Base-by-base conservation (phyloP, 2,888 invertebrate genomes). In the Tolmerus cingulatus region DNA sequence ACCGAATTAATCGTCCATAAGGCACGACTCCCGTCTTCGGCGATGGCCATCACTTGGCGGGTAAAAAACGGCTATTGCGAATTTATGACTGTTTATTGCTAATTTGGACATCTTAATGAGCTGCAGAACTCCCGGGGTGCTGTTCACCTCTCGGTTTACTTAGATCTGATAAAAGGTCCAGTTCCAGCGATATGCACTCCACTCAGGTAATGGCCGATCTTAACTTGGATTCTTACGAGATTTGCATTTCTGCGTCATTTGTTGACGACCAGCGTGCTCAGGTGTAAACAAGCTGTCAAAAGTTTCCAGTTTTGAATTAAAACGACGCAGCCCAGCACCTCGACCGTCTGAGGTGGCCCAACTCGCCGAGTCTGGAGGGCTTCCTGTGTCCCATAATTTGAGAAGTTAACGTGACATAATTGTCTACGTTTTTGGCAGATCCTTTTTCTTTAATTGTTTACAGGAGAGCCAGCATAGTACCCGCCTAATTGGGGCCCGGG, bases 41-140 rank as follows among this genome's bases (percentile, higher is more conserved):
- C 46, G 66, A 40, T 66, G 57, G 19, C 74, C 74, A 46, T 74
- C 43, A 74, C 43, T 86, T 86, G 46, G 46, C n/a, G 27, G 46
- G 30, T 86, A 86, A 86, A 74, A 74, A 74, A 86, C 74, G 74
- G 46, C 74, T 43, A 86, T 86, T 86, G 85, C 74, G 46, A 86
- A 74, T 86, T 86, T 86, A 74, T 43, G 34, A 30, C 8, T 74
- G 46, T 86, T 86, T 86, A 86, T 86, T 74, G 43, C 46, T 74
- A 76, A 86, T 86, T 86, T 76, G 43, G 74, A 86, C 74, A 86
- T 86, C 74, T 86, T 86, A 86, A 86, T 74, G 85, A 43, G 81
- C 37, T 16, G 23, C 55, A 81, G 81, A 81, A 81, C 81, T 34
- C 51, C 81, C 81, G 27, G 51, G 51, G 55, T 30, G 46, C 51